phyloP scores from a whole-genome alignment of 2,888 invertebrate genomes.

The Melangyna quadrimaculata region DNA sequence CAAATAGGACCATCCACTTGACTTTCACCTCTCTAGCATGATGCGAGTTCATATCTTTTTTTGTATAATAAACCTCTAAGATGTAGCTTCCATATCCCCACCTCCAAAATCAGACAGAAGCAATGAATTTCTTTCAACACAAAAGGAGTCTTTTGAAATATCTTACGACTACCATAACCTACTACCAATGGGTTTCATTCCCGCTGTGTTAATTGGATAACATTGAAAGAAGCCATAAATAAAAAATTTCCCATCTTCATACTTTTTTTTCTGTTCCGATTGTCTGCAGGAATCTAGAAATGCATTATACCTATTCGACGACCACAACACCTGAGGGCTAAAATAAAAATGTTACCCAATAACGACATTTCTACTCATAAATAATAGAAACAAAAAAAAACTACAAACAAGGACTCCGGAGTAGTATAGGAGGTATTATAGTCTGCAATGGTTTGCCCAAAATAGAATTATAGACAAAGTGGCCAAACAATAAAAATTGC shows the following conservation, averaged over 20 bases:
- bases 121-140: conserved; percentile 47
- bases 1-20: conserved; percentile 65
- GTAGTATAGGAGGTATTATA: neutral
- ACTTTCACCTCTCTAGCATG: conserved; percentile 26
- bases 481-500: conserved; percentile 36
- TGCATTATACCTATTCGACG: neutral
- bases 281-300: conserved; percentile 5
- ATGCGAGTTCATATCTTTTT: neutral
- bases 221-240: conserved; percentile 64
- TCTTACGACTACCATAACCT: conserved; percentile 19
- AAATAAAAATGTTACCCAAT: conserved; percentile 56
- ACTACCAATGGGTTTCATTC: conserved; percentile 48
- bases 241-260: conserved; percentile 43
- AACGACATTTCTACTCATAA: conserved; percentile 64
- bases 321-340: conserved; percentile 44
- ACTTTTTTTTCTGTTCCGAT: conserved; percentile 6
- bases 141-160: conserved; percentile 35
- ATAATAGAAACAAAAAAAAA: conserved; percentile 33
- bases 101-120: conserved; percentile 55
- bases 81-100: conserved; percentile 38
- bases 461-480: conserved; percentile 38
- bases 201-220: conserved; percentile 71
- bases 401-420: conserved; percentile 40
- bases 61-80: conserved; percentile 34
- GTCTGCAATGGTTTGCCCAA: neutral